Percentiles rank a stretch among this genome's conserved stretches.
These are phyloP conservation scores for Pandion haliaetus DNA, from an alignment of 2,113 vertebrate species.

Conservation along the genomic window DNA sequence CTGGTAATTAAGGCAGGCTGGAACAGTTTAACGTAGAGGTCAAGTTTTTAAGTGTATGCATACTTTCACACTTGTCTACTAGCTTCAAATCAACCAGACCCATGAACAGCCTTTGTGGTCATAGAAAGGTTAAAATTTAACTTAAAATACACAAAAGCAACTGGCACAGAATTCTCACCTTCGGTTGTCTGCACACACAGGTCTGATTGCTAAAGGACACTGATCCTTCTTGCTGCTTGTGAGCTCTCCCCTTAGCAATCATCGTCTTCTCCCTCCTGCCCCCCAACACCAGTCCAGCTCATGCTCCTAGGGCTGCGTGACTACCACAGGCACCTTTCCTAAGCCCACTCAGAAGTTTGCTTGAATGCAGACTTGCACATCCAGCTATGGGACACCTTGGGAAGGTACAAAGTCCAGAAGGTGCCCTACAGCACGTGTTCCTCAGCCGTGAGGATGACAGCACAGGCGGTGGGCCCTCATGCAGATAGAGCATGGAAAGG, in stretches of 20 bases:
- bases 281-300: background rate
- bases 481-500: accelerated
- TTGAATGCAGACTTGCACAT: background rate
- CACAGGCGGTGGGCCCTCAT: background rate
- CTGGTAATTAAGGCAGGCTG: slow-evolving; percentile 24
- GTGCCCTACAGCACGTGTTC: accelerated
- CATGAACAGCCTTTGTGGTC: background rate
- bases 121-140: slow-evolving; percentile 5
- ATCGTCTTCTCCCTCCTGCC: background rate
- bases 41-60: background rate
- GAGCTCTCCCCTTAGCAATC: background rate
- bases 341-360: background rate
- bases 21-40: background rate
- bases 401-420: background rate
- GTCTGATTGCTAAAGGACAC: background rate
- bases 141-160: background rate
- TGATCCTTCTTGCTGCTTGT: background rate
- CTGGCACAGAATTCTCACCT: background rate
- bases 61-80: background rate
- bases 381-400: background rate
- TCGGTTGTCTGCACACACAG: background rate
- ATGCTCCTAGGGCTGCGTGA: accelerated
- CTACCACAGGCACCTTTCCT: background rate
- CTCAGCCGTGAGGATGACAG: background rate
- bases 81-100: background rate